Percentiles rank a stretch among this genome's conserved stretches.
Conservation (phyloP, 2,888 invertebrate genomes). For the Phymatocera aterrima region DNA sequence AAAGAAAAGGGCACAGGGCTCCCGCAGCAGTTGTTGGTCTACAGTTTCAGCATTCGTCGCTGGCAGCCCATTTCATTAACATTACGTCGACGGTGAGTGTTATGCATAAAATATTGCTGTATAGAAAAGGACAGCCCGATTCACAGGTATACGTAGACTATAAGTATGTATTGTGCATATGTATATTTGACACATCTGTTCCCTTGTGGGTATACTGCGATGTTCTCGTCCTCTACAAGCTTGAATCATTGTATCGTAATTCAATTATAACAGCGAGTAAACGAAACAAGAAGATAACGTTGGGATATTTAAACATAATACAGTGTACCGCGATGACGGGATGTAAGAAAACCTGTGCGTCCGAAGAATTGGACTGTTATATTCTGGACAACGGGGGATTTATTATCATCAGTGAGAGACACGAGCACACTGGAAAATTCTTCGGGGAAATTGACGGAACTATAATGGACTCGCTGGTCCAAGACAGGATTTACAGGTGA, state of each 20-base stretch:
- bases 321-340: constrained; percentile 81
- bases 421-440: constrained; percentile 92
- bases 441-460: constrained; percentile 97
- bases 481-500: constrained; percentile 88
- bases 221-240: constrained; percentile 10
- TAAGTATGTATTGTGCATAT: too few species aligned
- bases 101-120: constrained; percentile 53
- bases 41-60: constrained; percentile 89
- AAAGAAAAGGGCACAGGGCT: constrained; percentile 88
- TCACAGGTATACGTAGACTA: neutral
- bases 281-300: constrained; percentile 9
- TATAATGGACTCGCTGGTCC: constrained; percentile 94
- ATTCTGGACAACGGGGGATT: constrained; percentile 96
- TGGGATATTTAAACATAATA: constrained; percentile 46
- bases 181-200: too few species aligned
- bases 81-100: constrained; percentile 89
- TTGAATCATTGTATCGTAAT: neutral
- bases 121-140: neutral
- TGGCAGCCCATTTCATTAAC: constrained; percentile 90
- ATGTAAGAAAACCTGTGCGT: constrained; percentile 91
- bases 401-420: constrained; percentile 92
- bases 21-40: constrained; percentile 95
- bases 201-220: neutral
- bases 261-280: neutral
- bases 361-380: constrained; percentile 93